Evolutionary conservation across 1,140 invertebrate genomes (phyloP).

Genomic region (Drosophila hydei): DNA sequence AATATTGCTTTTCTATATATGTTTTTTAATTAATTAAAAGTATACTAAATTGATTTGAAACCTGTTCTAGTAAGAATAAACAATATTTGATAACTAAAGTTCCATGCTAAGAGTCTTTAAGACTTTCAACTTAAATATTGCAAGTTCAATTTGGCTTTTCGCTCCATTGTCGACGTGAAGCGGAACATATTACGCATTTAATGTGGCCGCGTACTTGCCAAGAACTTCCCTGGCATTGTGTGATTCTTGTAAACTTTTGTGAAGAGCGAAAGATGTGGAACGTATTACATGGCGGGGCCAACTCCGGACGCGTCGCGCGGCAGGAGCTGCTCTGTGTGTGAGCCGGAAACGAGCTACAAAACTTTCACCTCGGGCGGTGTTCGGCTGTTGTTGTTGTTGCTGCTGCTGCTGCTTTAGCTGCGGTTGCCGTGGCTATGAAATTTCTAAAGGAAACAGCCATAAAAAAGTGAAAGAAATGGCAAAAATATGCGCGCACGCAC

Average conservation of each 20-base stretch:
- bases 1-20: no score
- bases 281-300: slow-evolving; percentile 64
- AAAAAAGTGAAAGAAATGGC: slow-evolving; percentile 65
- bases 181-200: slow-evolving; percentile 80
- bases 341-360: slow-evolving; percentile 79
- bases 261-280: slow-evolving; percentile 50
- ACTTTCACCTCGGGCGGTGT: slow-evolving; percentile 71
- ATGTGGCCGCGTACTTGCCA: slow-evolving; percentile 73
- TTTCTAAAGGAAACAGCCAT: slow-evolving; percentile 65
- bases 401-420: slow-evolving; percentile 22
- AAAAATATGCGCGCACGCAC: slow-evolving; percentile 40
- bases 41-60: no score
- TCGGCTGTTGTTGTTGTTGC: slow-evolving; percentile 49
- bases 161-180: slow-evolving; percentile 59
- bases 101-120: background rate
- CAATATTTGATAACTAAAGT: no score
- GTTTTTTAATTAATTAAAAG: no score
- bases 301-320: slow-evolving; percentile 16
- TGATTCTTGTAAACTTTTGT: slow-evolving; percentile 73
- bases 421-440: slow-evolving; percentile 48
- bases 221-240: slow-evolving; percentile 54
- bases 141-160: background rate
- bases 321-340: slow-evolving; percentile 1
- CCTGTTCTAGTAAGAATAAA: no score
- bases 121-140: background rate